phyloP scores from a whole-genome alignment of 1,140 invertebrate genomes.

The Zophobas morio region DNA sequence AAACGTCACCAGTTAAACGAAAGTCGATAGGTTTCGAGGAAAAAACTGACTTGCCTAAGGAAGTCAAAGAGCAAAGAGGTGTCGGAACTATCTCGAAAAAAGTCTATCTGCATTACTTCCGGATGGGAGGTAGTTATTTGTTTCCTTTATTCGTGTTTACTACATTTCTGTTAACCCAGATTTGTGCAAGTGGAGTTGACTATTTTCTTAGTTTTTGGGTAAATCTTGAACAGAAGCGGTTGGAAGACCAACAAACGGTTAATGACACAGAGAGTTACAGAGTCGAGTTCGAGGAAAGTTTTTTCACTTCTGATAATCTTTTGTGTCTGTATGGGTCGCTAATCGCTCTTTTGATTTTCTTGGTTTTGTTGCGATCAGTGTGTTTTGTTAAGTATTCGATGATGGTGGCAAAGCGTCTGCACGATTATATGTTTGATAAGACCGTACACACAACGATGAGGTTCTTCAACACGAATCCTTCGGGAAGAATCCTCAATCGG shows the following conservation, averaged over 20 bases:
- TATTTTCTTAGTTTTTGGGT: constrained; percentile 72
- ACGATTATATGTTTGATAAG: constrained; percentile 76
- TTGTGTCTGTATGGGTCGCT: constrained; percentile 67
- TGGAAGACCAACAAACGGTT: constrained; percentile 9
- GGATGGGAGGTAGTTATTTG: constrained; percentile 71
- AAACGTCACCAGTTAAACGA: constrained; percentile 65
- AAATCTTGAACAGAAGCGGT: constrained; percentile 28
- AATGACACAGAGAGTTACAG: neutral
- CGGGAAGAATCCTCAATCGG: constrained; percentile 70
- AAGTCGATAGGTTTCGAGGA: constrained; percentile 57
- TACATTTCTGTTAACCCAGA: constrained; percentile 73
- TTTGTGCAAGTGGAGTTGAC: constrained; percentile 75
- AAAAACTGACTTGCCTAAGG: constrained; percentile 22
- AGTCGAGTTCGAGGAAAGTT: neutral
- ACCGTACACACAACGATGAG: constrained; percentile 72
- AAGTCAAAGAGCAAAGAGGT: constrained; percentile 54
- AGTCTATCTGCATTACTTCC: constrained; percentile 75
- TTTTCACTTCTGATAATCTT: constrained; percentile 26
- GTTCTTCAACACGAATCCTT: constrained; percentile 73
- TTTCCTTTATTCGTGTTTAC: constrained; percentile 69
- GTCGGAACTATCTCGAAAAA: constrained; percentile 71
- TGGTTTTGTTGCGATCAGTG: constrained; percentile 75
- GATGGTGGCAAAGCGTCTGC: constrained; percentile 80
- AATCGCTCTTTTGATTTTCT: constrained; percentile 72
- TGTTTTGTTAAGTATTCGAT: constrained; percentile 86